Evolutionary conservation across 2,888 invertebrate genomes (phyloP).

Genomic region (Nymphalis urticae): DNA sequence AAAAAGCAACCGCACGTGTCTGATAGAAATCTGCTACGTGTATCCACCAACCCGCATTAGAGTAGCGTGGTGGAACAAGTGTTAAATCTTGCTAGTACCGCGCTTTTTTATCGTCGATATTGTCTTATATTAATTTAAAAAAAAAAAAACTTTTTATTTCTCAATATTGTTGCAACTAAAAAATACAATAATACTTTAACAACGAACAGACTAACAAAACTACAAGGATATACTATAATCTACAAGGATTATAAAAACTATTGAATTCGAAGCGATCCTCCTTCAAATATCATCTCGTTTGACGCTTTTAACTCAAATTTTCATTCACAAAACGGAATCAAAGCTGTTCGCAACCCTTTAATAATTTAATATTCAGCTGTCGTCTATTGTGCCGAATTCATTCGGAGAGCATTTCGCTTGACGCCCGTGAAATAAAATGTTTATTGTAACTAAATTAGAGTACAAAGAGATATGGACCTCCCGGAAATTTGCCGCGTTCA

Average conservation of each 20-base stretch:
- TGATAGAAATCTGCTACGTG: no score
- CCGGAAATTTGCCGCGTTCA: conserved; percentile 4
- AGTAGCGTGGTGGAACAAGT: no score
- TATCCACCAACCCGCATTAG: no score
- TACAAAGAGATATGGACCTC: conserved; percentile 1
- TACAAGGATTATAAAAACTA: neutral
- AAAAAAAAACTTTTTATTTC: no score
- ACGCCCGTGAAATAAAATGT: conserved; percentile 44
- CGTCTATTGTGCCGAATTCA: conserved; percentile 17
- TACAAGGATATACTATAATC: no score
- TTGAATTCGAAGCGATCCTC: neutral
- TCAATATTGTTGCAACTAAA: no score
- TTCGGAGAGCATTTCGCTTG: conserved; percentile 1
- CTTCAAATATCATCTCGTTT: neutral
- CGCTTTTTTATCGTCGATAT: no score
- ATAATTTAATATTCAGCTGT: conserved; percentile 30
- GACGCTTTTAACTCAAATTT: neutral
- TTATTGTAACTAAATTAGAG: conserved; percentile 54
- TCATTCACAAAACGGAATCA: conserved; percentile 8
- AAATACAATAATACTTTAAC: no score
- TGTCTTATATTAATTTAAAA: no score
- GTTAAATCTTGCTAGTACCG: no score
- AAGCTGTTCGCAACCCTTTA: conserved; percentile 29
- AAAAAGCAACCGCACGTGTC: no score
- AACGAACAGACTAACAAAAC: no score